phyloP scores from a whole-genome alignment of 2,113 vertebrate genomes.

The Psephotus haematonotus region DNA sequence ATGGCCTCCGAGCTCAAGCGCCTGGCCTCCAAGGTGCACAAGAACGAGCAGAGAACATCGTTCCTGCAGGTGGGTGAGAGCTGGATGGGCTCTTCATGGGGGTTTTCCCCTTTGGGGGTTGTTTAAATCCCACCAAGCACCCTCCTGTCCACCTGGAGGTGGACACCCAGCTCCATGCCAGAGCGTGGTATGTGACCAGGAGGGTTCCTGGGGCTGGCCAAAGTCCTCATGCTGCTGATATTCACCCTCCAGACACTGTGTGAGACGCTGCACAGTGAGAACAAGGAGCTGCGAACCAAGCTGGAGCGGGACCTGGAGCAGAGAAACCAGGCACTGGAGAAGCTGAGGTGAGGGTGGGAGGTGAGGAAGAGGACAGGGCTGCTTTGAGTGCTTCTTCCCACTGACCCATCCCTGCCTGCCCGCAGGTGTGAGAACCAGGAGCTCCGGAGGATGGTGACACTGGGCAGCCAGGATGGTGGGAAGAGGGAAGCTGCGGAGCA shows the following conservation, averaged over 20 bases:
- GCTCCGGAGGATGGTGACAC: constrained; percentile 87
- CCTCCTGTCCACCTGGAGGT: not conserved
- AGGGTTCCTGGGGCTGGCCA: not conserved
- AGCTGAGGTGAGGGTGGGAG: constrained; percentile 80
- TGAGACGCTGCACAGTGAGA: constrained; percentile 93
- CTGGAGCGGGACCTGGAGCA: constrained; percentile 93
- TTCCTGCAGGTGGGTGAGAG: constrained; percentile 85
- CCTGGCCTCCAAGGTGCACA: constrained; percentile 94
- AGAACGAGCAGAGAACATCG: constrained; percentile 92
- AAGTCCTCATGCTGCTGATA: not conserved
- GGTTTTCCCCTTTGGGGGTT: accelerated
- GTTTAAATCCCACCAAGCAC: not conserved
- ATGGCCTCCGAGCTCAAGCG: constrained; percentile 98
- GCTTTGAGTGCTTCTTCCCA: not conserved
- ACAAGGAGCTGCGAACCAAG: constrained; percentile 91
- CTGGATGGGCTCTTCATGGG: not conserved
- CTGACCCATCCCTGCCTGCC: not conserved
- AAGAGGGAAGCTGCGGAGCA: constrained; percentile 72
- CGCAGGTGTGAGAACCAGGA: constrained; percentile 91
- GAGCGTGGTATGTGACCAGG: not conserved
- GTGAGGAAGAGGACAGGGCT: not conserved
- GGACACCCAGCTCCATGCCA: not conserved
- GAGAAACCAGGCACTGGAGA: constrained; percentile 89
- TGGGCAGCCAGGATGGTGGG: constrained; percentile 63
- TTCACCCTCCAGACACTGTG: constrained; percentile 85